Conservation (phyloP, 2,797 vertebrate species). For the Silurus lanzhouensis region DNA sequence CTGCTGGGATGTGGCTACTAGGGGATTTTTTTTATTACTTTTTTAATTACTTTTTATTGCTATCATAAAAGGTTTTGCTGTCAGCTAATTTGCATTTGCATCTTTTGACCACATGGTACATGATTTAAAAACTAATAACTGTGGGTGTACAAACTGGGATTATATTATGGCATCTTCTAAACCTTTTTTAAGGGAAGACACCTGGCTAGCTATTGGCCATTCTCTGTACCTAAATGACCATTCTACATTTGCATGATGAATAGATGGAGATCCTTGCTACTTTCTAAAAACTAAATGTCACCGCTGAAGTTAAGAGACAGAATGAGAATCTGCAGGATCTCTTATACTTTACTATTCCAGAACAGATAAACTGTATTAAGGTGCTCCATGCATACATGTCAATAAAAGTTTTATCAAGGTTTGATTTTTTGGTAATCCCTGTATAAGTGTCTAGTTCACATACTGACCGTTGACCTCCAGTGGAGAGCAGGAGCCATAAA, state of each 20-base stretch:
- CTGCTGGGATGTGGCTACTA: background rate
- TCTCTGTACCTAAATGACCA: background rate
- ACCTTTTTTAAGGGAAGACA: background rate
- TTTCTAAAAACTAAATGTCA: background rate
- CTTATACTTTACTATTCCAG: background rate
- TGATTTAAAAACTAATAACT: background rate
- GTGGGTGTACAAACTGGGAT: background rate
- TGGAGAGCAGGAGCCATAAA: background rate
- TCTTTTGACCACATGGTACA: background rate
- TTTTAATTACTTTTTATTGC: background rate
- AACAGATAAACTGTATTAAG: background rate
- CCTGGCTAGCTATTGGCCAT: background rate
- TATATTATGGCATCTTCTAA: background rate
- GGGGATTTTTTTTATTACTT: background rate
- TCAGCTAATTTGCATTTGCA: background rate
- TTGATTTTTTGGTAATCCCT: background rate
- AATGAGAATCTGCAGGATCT: background rate
- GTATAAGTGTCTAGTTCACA: background rate
- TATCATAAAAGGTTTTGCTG: background rate
- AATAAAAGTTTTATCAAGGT: no score
- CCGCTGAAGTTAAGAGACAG: background rate
- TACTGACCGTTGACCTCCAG: background rate
- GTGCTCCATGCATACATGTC: background rate
- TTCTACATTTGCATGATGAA: background rate
- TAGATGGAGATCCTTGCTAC: no score